A percentile compares a stretch with the other conserved stretches of the same genome.
These are phyloP conservation scores for Lemur catta DNA, from an alignment of 2,797 vertebrate genomes.

Conservation along the genomic window DNA sequence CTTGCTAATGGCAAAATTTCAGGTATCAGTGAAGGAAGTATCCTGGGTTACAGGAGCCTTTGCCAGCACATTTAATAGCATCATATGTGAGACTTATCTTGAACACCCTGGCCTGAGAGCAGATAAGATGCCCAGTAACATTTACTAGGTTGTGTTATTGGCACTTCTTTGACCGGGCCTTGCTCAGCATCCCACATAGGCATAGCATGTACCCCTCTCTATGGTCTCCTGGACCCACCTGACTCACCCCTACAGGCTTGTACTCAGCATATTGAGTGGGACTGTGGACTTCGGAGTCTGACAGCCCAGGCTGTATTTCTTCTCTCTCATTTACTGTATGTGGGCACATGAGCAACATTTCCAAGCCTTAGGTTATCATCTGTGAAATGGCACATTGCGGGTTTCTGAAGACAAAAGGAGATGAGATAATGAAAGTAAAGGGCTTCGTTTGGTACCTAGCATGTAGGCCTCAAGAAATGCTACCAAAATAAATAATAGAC, in stretches of 20 bases:
- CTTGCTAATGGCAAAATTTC: neutral
- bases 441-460: neutral
- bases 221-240: neutral
- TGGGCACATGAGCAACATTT: neutral
- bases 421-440: neutral
- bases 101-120: neutral
- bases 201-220: neutral
- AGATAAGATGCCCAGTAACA: constrained; percentile 44
- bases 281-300: neutral
- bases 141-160: constrained; percentile 53
- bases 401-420: neutral
- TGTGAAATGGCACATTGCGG: neutral
- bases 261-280: neutral
- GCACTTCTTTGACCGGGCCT: neutral
- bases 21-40: neutral
- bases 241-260: neutral
- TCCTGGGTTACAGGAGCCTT: neutral
- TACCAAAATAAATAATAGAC: neutral
- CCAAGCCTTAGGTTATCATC: neutral
- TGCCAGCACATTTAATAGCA: neutral
- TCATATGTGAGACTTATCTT: neutral
- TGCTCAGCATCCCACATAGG: neutral
- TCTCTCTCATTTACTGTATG: neutral
- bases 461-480: neutral
- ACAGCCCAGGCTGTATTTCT: neutral